A percentile compares a stretch with the other conserved stretches of the same genome.
Evolutionary conservation across 2,888 invertebrate species (phyloP).

Genomic region (Coelopa pilipes): DNA sequence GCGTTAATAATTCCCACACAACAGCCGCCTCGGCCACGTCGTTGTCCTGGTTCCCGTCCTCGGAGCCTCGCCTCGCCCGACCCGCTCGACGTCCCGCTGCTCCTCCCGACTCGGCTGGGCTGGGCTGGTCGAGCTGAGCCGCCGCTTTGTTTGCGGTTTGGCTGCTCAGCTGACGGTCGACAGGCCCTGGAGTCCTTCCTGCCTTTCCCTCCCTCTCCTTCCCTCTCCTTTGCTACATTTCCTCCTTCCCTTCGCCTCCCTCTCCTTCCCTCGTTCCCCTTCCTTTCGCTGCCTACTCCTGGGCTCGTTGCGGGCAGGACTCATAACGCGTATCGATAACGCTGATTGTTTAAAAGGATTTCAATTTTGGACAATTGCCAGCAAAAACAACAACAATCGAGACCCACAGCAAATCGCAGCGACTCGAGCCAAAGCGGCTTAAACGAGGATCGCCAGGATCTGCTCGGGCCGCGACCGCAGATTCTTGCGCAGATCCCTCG

Average conservation of each 20-base stretch:
- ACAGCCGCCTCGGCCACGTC: constrained; percentile 36
- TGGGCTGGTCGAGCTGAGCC: neutral
- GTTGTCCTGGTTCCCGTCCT: neutral
- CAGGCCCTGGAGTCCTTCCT: no score
- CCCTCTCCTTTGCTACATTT: neutral
- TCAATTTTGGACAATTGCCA: constrained; percentile 13
- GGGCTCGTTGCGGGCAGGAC: neutral
- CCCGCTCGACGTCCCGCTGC: neutral
- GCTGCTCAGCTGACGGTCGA: neutral
- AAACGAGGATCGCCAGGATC: constrained; percentile 32
- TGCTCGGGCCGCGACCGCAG: no score
- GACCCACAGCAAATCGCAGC: neutral
- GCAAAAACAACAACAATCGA: no score
- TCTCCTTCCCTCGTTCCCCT: neutral
- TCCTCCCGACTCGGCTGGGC: neutral
- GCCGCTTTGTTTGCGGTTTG: constrained; percentile 1
- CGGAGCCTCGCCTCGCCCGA: neutral
- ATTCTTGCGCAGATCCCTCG: no score
- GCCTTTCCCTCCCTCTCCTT: no score
- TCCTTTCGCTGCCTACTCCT: neutral
- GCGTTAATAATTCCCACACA: constrained; percentile 57
- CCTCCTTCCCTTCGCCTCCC: neutral
- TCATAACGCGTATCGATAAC: constrained; percentile 42
- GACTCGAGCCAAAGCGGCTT: constrained; percentile 63
- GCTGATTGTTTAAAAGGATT: constrained; percentile 33